A percentile compares a stretch with the other conserved stretches of the same genome.
Evolutionary conservation across 2,797 vertebrate species (phyloP).

Genomic region (Coregonus ussuriensis): DNA sequence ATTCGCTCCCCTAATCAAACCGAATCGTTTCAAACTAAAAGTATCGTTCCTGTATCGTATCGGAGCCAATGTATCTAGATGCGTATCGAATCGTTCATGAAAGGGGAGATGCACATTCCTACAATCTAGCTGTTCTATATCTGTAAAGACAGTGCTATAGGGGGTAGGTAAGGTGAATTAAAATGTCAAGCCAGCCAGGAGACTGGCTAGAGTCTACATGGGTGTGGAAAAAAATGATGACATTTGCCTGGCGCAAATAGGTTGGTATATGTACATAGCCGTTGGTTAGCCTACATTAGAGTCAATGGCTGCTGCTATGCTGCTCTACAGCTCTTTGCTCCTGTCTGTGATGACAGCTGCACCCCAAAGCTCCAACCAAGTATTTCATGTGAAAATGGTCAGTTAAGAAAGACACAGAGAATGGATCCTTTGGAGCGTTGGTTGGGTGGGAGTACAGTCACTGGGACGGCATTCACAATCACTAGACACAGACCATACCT

Average conservation of each 20-base stretch:
- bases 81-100: too few relatives aligned
- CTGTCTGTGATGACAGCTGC: constrained; percentile 17
- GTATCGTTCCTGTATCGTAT: too few relatives aligned
- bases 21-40: too few relatives aligned
- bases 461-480: constrained; percentile 17
- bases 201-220: background rate
- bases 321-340: background rate
- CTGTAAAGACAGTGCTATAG: background rate
- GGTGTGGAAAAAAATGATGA: constrained; percentile 12
- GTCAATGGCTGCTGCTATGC: constrained; percentile 8
- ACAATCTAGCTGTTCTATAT: too few relatives aligned
- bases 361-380: constrained; percentile 20
- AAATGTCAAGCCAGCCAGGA: constrained; percentile 28
- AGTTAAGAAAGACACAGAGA: constrained; percentile 6
- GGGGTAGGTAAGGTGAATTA: constrained; percentile 28
- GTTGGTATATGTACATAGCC: constrained; percentile 10
- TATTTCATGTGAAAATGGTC: constrained; percentile 17
- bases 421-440: constrained; percentile 21
- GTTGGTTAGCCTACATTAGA: constrained; percentile 4
- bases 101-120: too few relatives aligned
- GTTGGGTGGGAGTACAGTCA: constrained; percentile 30
- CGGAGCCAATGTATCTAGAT: too few relatives aligned
- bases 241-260: constrained; percentile 23
- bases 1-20: too few relatives aligned
- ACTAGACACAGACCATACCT: too few relatives aligned